These are phyloP conservation scores for Eubasilissa splendida DNA, from an alignment of 2,888 invertebrate species.

Conservation along the genomic window DNA sequence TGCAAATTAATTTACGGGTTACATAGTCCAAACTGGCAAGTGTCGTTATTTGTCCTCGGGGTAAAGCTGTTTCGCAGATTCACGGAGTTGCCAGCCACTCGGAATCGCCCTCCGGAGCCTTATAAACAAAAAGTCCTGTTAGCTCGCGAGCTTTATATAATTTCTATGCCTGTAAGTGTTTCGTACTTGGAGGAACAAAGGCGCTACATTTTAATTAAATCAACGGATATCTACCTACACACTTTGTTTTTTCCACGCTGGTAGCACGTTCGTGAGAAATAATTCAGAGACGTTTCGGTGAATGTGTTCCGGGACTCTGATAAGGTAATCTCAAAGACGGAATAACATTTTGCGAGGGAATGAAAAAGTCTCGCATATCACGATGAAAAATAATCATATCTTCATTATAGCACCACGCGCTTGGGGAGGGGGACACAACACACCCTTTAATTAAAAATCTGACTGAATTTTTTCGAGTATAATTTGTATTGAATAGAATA, in stretches of 20 bases:
- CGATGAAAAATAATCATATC: neutral
- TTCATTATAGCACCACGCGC: too few relatives aligned
- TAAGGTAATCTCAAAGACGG: neutral
- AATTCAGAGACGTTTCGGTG: slow-evolving; percentile 50
- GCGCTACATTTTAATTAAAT: slow-evolving; percentile 58
- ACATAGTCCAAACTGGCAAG: slow-evolving; percentile 58
- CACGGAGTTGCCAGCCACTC: slow-evolving; percentile 56
- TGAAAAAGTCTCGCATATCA: neutral
- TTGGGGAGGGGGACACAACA: too few relatives aligned
- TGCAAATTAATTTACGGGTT: slow-evolving; percentile 59
- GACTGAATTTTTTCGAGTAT: too few relatives aligned
- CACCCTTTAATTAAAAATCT: too few relatives aligned
- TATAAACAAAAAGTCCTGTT: slow-evolving; percentile 59
- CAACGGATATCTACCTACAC: slow-evolving; percentile 41
- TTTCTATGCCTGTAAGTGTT: slow-evolving; percentile 52
- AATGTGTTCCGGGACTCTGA: slow-evolving; percentile 32
- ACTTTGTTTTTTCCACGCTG: slow-evolving; percentile 37
- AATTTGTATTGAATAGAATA: too few relatives aligned
- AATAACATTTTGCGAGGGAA: neutral
- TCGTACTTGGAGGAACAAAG: slow-evolving; percentile 55
- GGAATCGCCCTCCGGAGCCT: slow-evolving; percentile 58
- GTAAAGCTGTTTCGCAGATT: slow-evolving; percentile 56
- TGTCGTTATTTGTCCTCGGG: slow-evolving; percentile 59
- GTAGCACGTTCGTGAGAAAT: slow-evolving; percentile 48
- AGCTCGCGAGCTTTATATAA: slow-evolving; percentile 56